A percentile compares a stretch with the other conserved stretches of the same genome.
phyloP scores from a whole-genome alignment of 2,797 vertebrate genomes.

The Danio choprae region DNA sequence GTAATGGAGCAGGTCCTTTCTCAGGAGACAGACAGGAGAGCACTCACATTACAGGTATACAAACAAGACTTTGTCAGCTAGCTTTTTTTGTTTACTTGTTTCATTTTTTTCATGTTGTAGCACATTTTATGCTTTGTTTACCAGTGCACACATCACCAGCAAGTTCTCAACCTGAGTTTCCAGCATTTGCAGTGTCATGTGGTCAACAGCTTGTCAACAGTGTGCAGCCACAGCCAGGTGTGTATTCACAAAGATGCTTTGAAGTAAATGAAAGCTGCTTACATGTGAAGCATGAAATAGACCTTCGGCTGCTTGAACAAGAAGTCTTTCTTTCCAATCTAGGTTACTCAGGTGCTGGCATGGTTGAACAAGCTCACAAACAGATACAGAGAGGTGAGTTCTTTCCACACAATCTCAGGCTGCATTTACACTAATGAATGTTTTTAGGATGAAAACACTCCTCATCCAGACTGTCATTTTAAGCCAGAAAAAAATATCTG shows the following conservation, averaged over 20 bases:
- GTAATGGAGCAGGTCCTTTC: slow-evolving; percentile 73
- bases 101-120: not conserved
- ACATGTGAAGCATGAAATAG: not conserved
- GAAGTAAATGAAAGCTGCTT: not conserved
- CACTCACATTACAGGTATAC: slow-evolving; percentile 39
- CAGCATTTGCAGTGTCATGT: slow-evolving; percentile 2
- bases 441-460: too few species aligned
- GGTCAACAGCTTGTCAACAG: slow-evolving; percentile 18
- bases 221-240: slow-evolving; percentile 37
- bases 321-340: not conserved
- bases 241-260: not conserved
- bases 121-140: slow-evolving; percentile 3
- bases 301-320: not conserved
- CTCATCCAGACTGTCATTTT: too few species aligned
- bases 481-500: too few species aligned
- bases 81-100: not conserved
- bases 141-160: slow-evolving; percentile 20
- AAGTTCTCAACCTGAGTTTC: slow-evolving; percentile 11
- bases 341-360: slow-evolving; percentile 13
- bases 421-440: too few species aligned
- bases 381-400: slow-evolving; percentile 39
- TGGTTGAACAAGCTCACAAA: slow-evolving; percentile 27
- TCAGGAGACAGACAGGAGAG: slow-evolving; percentile 73
- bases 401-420: not conserved
- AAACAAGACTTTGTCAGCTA: not conserved